Conservation (phyloP, 1,140 invertebrate species). For the Pseudoatta argentina region DNA sequence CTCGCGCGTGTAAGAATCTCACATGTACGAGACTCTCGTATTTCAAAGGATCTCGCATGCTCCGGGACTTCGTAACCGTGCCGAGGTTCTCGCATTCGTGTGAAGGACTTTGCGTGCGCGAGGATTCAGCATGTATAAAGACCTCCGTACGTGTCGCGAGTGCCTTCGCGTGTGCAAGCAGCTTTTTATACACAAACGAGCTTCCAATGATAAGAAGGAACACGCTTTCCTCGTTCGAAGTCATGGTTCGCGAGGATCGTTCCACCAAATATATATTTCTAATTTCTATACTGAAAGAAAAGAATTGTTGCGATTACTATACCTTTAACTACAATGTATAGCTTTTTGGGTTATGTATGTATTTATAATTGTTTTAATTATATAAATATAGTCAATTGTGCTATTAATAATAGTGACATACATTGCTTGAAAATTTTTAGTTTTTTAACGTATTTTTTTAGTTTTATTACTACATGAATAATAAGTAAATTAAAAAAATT, state of each 20-base stretch:
- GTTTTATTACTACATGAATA: no score
- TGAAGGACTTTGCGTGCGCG: slow-evolving; percentile 26
- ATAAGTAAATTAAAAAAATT: no score
- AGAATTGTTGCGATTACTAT: no score
- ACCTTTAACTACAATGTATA: no score
- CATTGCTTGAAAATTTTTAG: no score
- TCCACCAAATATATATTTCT: background rate
- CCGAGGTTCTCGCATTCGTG: slow-evolving; percentile 24
- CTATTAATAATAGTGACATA: no score
- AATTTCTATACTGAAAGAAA: background rate
- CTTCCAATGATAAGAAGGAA: slow-evolving; percentile 14
- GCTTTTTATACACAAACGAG: slow-evolving; percentile 37
- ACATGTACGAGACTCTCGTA: slow-evolving; percentile 25
- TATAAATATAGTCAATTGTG: no score
- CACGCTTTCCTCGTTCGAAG: background rate
- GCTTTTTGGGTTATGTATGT: no score
- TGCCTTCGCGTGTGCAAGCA: slow-evolving; percentile 20
- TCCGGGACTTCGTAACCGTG: background rate
- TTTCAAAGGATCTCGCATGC: slow-evolving; percentile 47
- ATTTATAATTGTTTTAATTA: no score
- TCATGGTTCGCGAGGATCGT: background rate
- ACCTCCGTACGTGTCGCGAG: slow-evolving; percentile 5
- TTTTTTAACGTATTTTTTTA: no score
- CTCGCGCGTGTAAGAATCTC: slow-evolving; percentile 45
- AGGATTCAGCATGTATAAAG: slow-evolving; percentile 40